Evolutionary conservation across 92 coral and sea anemone species (phyloP), one percentile per base, ranked within the genome.

Genomic region (Porites cylindrica): DNA sequence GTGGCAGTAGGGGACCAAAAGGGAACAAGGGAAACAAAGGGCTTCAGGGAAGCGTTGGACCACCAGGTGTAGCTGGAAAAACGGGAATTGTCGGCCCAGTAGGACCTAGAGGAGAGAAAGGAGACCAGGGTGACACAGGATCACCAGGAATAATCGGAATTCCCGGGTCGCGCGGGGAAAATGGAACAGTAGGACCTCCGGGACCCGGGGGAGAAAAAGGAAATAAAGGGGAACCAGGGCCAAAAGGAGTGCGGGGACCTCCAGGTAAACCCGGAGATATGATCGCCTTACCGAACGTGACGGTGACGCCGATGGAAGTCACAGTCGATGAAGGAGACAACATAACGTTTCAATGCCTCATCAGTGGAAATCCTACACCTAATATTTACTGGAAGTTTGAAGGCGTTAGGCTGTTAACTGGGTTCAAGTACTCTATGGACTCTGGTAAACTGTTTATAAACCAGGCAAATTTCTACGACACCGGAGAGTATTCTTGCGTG

Each of bases 171-270:
- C 50, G 74, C 2, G 83, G 83, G 50, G 61, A 19, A 64, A 72
- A 11, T 38, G 83, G 83, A 47, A 5, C 4, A 19, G 23, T 23
- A 50, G 83, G 83, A 64, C 0, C 14, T 79, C 73, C 72, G 19
- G 83, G 83, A 79, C 72, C 73, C 7, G 66, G 47, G 21, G 83
- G 83, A 64, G 73, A 64, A 19, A 79, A 65, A 13, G 83, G 83
- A 23, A 50, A 51, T 1, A 79, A n/a, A 8, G 83, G 83, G 0
- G 50, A 6, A 29, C 38, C 73, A 11, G 83, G 83, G 12, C 14
- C 60, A 8, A 65, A 7, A 20, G 83, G 83, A 7, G 50, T 66
- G 7, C 83, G 61, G 12, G 83, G 83, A 43, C 73, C 83, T 3
- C 83, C 59, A 1, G 83, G 83, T 17, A 17, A 18, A 51, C 83